Evolutionary conservation across 2,113 vertebrate species (phyloP).

Genomic region (Rhadina sibilatrix): DNA sequence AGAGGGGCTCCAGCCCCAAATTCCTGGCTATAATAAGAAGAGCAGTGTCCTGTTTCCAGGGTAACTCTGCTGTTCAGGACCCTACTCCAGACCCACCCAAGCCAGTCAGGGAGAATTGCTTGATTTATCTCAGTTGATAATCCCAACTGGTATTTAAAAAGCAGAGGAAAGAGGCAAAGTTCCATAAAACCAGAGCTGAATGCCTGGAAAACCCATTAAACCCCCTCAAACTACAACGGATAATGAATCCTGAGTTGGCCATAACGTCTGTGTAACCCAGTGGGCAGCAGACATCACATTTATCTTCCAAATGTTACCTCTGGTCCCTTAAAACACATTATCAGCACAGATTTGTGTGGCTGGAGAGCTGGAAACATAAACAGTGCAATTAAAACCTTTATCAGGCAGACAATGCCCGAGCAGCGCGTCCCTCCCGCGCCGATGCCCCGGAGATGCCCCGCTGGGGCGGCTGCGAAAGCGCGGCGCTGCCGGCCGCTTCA

Average conservation of each 20-base stretch:
- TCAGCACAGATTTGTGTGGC: slow-evolving; percentile 23
- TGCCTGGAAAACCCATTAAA: slow-evolving; percentile 29
- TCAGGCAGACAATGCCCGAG: background rate
- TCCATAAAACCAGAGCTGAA: background rate
- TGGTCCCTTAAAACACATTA: slow-evolving; percentile 15
- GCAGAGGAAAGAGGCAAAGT: background rate
- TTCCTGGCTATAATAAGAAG: background rate
- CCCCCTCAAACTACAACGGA: background rate
- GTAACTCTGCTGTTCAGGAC: background rate
- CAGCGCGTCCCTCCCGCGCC: background rate
- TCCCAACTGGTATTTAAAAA: background rate
- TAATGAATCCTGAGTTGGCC: background rate
- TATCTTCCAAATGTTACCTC: slow-evolving; percentile 30
- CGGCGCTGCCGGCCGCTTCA: background rate
- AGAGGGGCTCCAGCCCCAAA: background rate
- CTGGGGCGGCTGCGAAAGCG: background rate
- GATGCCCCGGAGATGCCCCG: slow-evolving; percentile 2
- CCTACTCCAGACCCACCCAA: background rate
- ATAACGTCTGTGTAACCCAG: background rate
- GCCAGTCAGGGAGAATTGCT: background rate
- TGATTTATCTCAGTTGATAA: background rate
- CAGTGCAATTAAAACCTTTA: slow-evolving; percentile 62
- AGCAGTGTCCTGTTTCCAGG: background rate
- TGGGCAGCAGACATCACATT: slow-evolving; percentile 32
- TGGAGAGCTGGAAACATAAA: slow-evolving; percentile 32